Base-by-base conservation (phyloP, 2,797 vertebrate genomes). In the Epinephelus malabaricus region DNA sequence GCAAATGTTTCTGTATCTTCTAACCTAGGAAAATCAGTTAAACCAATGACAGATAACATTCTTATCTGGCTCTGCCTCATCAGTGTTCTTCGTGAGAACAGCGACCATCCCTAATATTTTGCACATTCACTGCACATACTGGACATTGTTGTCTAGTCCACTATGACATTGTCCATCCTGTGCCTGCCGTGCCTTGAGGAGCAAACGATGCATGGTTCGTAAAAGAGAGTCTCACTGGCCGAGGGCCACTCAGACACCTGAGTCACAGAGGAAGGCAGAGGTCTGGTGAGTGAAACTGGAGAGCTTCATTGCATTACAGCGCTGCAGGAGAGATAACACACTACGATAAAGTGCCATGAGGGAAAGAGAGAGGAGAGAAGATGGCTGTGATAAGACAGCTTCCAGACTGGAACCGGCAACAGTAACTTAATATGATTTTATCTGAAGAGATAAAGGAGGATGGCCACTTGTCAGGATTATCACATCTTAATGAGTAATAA, bases 191-290 rank as follows among this genome's bases (percentile, higher is more conserved):
- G 76, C 65, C 79, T 69, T 59, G 47, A 75, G 78, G 86, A 83
- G 58, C 46, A 25, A 69, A 76, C 79, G 76, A 87, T 84, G 83
- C 76, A 60, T 47, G 71, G 46, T 60, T 62, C 2, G 55, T 82
- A 63, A 84, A 76, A 81, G 75, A 78, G 64, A 71, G 69, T 89
- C 76, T 84, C 59, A 55, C 10, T 92, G 88, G 89, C 91, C 43
- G 56, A 78, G n/a, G 58, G 82, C 88, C 86, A 86, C 65, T 79
- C 82, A 87, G 93, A 93, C 90, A 93, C 91, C 88, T 90, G 92
- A 93, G 85, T 92, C 89, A 88, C 79, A 45, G 78, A 89, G 82
- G 86, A 88, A 85, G 87, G 83, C 47, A 2, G 78, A 72, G 86
- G 86, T 88, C 89, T 87, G 85, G 30, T 60, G 84, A 86, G 89